A percentile compares a stretch with the other conserved stretches of the same genome.
Evolutionary conservation across 2,113 vertebrate species (phyloP).

Genomic region (Scytalopus superciliaris): DNA sequence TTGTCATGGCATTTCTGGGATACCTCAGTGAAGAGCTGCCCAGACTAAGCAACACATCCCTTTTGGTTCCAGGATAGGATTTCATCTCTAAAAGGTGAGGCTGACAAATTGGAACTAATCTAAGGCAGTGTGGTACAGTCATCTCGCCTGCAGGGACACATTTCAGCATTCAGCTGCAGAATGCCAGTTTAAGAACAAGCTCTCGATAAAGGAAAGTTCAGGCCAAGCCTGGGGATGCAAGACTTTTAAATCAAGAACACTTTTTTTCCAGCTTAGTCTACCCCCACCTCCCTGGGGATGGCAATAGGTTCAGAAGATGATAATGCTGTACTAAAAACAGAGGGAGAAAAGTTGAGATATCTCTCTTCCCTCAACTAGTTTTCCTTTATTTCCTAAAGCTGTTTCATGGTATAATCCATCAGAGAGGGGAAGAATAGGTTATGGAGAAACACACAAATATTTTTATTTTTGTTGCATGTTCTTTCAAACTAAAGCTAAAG

Average conservation of each 20-base stretch:
- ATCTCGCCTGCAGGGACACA: conserved; percentile 62
- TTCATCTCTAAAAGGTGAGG: conserved; percentile 50
- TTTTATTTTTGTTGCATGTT: neutral
- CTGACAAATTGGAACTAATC: conserved; percentile 71
- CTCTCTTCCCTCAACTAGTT: neutral
- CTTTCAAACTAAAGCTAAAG: neutral
- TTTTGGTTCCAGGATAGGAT: neutral
- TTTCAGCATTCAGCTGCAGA: conserved; percentile 57
- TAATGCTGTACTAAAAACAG: neutral
- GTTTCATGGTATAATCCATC: neutral
- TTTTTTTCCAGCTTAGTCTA: neutral
- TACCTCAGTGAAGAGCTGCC: neutral
- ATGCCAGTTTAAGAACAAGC: conserved; percentile 56
- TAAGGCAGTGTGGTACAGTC: conserved; percentile 48
- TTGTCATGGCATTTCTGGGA: conserved; percentile 19
- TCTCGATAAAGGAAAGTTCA: conserved; percentile 69
- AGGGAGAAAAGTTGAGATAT: conserved; percentile 3
- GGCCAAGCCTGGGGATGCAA: conserved; percentile 57
- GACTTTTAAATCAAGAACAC: conserved; percentile 61
- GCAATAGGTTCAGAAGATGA: conserved; percentile 29
- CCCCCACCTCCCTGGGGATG: neutral
- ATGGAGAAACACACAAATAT: neutral
- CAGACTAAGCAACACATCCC: neutral
- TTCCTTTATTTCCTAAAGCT: conserved; percentile 3
- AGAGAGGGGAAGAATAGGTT: neutral